A percentile compares a stretch with the other conserved stretches of the same genome.
Evolutionary conservation across 30 jellyfish, hydroid and myxozoan genomes (phyloP).

Genomic region (Turritopsis rubra): DNA sequence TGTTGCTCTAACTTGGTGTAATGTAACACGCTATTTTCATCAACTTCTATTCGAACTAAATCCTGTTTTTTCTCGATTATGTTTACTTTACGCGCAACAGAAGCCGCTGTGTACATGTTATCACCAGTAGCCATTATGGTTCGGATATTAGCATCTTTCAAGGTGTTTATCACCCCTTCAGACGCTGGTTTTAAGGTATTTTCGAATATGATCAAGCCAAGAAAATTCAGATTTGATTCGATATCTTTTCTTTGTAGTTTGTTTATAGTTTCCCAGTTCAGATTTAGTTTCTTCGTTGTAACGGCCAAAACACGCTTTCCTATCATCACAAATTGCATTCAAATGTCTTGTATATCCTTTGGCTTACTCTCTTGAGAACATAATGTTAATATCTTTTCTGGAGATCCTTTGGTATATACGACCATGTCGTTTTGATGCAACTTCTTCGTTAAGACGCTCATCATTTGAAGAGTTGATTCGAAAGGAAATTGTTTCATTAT

Average conservation of each 20-base stretch:
- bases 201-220: constrained; percentile 38
- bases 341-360: neutral
- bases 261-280: constrained; percentile 14
- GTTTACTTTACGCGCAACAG: constrained; percentile 31
- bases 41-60: neutral
- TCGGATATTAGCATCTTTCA: constrained; percentile 27
- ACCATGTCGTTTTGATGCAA: neutral
- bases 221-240: constrained; percentile 31
- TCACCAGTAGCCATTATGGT: constrained; percentile 68
- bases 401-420: constrained; percentile 36
- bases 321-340: neutral
- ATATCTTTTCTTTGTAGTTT: constrained; percentile 26
- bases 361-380: constrained; percentile 19
- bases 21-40: neutral
- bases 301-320: constrained; percentile 41
- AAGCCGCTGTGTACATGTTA: constrained; percentile 41
- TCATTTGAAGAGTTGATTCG: constrained; percentile 31
- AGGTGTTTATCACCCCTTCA: neutral
- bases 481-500: constrained; percentile 33
- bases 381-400: constrained; percentile 27
- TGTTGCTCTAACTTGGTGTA: neutral
- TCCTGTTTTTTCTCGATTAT: constrained; percentile 19
- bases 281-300: constrained; percentile 9
- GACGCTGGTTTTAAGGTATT: constrained; percentile 23
- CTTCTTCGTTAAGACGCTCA: constrained; percentile 31